Evolutionary conservation across 2,113 vertebrate genomes (phyloP).

Genomic region (Hydrochoerus hydrochaeris): DNA sequence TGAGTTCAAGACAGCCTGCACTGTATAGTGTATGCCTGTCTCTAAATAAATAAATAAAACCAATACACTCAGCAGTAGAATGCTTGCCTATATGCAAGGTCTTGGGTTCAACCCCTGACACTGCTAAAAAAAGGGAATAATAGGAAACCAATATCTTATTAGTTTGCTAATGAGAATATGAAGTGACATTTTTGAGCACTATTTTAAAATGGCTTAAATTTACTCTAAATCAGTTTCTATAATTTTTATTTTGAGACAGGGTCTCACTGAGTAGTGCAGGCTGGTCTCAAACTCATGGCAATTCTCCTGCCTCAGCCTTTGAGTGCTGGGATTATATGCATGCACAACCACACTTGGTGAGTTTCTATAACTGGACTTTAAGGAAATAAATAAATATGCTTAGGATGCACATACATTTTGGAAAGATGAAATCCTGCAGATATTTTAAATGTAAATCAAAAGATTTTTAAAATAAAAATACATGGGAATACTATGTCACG

Average conservation of each 20-base stretch:
- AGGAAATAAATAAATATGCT: neutral
- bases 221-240: neutral
- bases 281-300: too few species aligned
- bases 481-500: neutral
- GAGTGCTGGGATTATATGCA: too few species aligned
- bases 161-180: neutral
- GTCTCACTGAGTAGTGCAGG: too few species aligned
- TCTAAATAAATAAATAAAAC: neutral
- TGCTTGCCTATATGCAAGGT: neutral
- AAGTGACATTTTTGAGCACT: neutral
- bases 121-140: neutral
- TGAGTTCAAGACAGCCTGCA: too few species aligned
- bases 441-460: neutral
- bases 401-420: neutral
- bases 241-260: too few species aligned
- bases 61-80: neutral
- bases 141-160: neutral
- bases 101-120: neutral
- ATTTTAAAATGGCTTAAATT: neutral
- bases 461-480: neutral
- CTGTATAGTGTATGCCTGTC: neutral
- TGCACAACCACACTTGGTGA: too few species aligned
- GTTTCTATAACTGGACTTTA: neutral
- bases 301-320: too few species aligned
- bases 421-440: conserved; percentile 13